Conservation (phyloP, 2,888 invertebrate genomes). For the Gandaritis pyraliata region DNA sequence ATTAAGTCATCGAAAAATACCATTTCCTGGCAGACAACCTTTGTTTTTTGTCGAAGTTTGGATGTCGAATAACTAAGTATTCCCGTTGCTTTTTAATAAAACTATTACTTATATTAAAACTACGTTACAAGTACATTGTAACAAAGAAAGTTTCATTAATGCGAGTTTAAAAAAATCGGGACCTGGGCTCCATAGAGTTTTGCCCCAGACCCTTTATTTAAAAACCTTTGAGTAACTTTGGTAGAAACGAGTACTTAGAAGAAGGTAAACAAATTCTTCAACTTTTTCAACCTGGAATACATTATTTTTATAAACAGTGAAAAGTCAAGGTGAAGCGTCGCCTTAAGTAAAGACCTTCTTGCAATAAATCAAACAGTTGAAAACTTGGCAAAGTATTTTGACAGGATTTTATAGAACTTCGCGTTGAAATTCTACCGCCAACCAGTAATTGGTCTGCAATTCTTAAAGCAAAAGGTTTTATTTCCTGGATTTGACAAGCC, state of each 20-base stretch:
- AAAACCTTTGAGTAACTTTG: neutral
- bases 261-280: neutral
- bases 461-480: slow-evolving; percentile 17
- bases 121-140: too few species aligned
- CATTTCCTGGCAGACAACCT: too few species aligned
- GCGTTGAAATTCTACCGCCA: slow-evolving; percentile 17
- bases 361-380: slow-evolving; percentile 39
- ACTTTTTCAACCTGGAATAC: slow-evolving; percentile 2
- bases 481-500: slow-evolving; percentile 15
- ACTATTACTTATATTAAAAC: too few species aligned
- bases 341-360: slow-evolving; percentile 20
- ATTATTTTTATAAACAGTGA: slow-evolving; percentile 2
- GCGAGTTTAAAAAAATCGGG: too few species aligned
- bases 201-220: too few species aligned
- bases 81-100: too few species aligned
- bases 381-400: slow-evolving; percentile 40
- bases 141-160: too few species aligned
- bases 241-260: neutral
- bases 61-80: too few species aligned
- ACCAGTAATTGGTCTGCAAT: slow-evolving; percentile 28
- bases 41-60: too few species aligned
- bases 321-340: slow-evolving; percentile 17
- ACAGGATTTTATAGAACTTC: slow-evolving; percentile 35
- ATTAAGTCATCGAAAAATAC: too few species aligned
- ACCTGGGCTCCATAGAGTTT: too few species aligned